A percentile compares a stretch with the other conserved stretches of the same genome.
These are phyloP conservation scores for Pyrochroa serraticornis DNA, from an alignment of 2,888 invertebrate genomes.

Conservation along the genomic window DNA sequence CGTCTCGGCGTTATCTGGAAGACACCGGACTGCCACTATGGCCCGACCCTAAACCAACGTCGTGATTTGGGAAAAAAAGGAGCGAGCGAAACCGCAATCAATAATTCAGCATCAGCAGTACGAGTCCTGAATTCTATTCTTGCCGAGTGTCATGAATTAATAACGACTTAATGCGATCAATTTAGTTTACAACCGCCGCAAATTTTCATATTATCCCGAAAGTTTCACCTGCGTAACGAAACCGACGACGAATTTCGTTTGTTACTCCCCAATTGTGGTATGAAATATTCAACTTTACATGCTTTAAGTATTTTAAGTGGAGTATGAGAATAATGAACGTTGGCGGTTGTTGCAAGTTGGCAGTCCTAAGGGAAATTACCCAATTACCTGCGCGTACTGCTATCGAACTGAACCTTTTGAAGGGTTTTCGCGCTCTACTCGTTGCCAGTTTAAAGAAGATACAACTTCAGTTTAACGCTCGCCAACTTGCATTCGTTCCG, in stretches of 20 bases:
- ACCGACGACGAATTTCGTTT: no score
- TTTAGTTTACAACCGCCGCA: not conserved
- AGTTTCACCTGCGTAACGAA: no score
- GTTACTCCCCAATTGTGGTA: not conserved
- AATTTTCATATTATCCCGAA: not conserved
- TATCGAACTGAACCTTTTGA: slow-evolving; percentile 19
- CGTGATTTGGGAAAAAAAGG: no score
- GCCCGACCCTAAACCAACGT: no score
- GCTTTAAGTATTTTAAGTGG: slow-evolving; percentile 1
- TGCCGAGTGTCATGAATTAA: not conserved
- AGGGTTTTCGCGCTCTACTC: slow-evolving; percentile 20
- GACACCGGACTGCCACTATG: no score
- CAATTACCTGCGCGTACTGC: slow-evolving; percentile 27
- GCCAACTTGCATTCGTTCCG: no score
- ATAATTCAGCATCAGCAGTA: not conserved
- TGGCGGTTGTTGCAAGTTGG: slow-evolving; percentile 20
- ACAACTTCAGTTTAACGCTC: no score
- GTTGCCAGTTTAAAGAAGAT: slow-evolving; percentile 9
- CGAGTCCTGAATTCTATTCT: slow-evolving; percentile 5
- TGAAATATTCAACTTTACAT: slow-evolving; percentile 7
- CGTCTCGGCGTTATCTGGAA: no score
- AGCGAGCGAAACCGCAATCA: not conserved
- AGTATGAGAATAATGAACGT: not conserved
- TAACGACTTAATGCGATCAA: not conserved
- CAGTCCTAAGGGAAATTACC: slow-evolving; percentile 32